Evolutionary conservation across 2,113 vertebrate species (phyloP).

Genomic region (Dendrocopos noguchii): DNA sequence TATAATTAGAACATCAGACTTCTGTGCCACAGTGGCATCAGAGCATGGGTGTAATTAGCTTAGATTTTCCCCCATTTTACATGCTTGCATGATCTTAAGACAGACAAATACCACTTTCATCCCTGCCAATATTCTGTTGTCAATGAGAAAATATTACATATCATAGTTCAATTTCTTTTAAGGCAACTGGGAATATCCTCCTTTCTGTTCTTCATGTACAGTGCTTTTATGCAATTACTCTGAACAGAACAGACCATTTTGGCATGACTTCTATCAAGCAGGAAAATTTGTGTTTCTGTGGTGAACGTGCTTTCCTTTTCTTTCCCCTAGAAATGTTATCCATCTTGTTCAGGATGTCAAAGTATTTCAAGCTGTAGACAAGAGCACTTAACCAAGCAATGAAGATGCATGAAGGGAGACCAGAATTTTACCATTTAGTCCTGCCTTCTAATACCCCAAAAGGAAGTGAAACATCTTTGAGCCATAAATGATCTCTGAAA

Average conservation of each 20-base stretch:
- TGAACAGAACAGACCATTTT: not conserved
- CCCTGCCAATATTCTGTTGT: slow-evolving; percentile 15
- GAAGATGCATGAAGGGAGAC: not conserved
- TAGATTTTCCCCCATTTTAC: not conserved
- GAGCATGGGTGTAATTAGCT: not conserved
- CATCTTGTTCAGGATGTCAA: not conserved
- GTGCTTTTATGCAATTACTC: slow-evolving; percentile 14
- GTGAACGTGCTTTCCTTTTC: not conserved
- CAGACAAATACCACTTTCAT: not conserved
- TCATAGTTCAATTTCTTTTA: not conserved
- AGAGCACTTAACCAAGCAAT: not conserved
- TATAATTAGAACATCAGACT: slow-evolving; percentile 34
- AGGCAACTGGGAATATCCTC: not conserved
- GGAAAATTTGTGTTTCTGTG: not conserved
- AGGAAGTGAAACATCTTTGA: not conserved
- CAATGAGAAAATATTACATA: slow-evolving; percentile 16
- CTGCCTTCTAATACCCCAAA: not conserved
- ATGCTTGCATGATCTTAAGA: slow-evolving; percentile 23
- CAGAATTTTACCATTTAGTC: not conserved
- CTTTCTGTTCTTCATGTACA: not conserved
- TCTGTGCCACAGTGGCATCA: not conserved
- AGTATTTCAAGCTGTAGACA: not conserved
- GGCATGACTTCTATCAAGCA: not conserved
- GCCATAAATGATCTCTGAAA: not conserved
- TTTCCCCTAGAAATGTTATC: not conserved